Evolutionary conservation across 2,888 invertebrate genomes (phyloP).

Genomic region (Gandaritis pyraliata): DNA sequence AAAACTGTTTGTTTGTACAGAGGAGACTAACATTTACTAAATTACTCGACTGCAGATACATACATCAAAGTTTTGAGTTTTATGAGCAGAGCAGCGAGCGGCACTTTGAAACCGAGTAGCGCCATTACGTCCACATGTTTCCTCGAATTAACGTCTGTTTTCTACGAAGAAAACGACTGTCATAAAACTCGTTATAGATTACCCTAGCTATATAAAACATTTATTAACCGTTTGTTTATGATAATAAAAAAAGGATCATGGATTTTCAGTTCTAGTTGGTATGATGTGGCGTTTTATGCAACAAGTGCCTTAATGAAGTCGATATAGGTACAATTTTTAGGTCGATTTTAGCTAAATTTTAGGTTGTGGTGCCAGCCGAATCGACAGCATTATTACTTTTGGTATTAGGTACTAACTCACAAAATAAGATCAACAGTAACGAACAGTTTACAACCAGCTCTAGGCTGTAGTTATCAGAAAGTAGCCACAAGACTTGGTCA

Average conservation of each 20-base stretch:
- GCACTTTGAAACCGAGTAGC: conserved; percentile 80
- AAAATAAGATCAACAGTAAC: no score
- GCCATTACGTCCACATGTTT: conserved; percentile 81
- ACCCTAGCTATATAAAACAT: conserved; percentile 67
- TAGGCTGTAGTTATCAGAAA: no score
- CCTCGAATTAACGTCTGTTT: conserved; percentile 83
- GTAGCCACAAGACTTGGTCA: no score
- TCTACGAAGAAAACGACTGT: conserved; percentile 78
- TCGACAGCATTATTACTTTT: no score
- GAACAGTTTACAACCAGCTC: no score
- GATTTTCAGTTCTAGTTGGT: conserved; percentile 48
- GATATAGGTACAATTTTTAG: not conserved
- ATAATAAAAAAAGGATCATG: conserved; percentile 60
- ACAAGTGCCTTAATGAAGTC: no score
- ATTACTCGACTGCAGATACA: conserved; percentile 73
- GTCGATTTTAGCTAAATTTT: no score
- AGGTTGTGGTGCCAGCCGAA: no score
- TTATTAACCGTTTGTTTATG: conserved; percentile 67
- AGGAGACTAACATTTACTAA: conserved; percentile 47
- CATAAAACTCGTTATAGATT: conserved; percentile 75
- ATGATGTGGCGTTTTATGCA: conserved; percentile 18
- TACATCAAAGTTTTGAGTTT: conserved; percentile 77
- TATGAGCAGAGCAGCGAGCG: conserved; percentile 66
- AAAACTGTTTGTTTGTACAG: conserved; percentile 72
- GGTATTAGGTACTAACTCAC: no score